Conservation (phyloP, 1,140 invertebrate genomes). For the Zaprionus kolodkinae region DNA sequence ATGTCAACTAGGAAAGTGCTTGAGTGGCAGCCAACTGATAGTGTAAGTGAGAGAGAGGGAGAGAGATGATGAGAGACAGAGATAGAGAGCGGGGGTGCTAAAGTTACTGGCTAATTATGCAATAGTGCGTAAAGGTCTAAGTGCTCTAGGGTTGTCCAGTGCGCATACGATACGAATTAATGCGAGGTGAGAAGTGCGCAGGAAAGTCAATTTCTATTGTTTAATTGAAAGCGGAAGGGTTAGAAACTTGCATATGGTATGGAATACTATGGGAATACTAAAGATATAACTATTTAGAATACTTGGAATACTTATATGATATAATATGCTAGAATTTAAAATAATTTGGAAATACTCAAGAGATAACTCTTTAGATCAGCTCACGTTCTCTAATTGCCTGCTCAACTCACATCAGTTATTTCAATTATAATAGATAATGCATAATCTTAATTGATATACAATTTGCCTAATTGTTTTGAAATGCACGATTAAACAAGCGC, state of each 20-base stretch:
- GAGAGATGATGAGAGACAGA: neutral
- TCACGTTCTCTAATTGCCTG: no score
- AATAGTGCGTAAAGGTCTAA: conserved; percentile 55
- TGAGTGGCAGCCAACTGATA: conserved; percentile 42
- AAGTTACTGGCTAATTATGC: conserved; percentile 68
- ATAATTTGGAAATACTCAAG: no score
- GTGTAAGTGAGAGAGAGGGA: conserved; percentile 13
- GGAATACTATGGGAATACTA: no score
- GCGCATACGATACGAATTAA: neutral
- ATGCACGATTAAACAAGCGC: neutral
- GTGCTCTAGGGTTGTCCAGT: conserved; percentile 29
- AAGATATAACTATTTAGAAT: no score
- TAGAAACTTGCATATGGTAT: no score
- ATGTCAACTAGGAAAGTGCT: conserved; percentile 42
- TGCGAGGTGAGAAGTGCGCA: conserved; percentile 14
- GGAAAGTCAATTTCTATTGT: conserved; percentile 33
- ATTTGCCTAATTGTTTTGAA: conserved; percentile 5
- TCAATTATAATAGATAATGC: neutral
- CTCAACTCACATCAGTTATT: neutral
- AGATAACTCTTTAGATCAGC: no score
- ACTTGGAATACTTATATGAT: neutral
- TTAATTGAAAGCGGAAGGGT: neutral
- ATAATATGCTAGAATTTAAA: neutral
- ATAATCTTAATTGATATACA: neutral
- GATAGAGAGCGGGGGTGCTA: neutral